Base-by-base conservation (phyloP, 2,113 vertebrate species). In the Blennius ocellaris region DNA sequence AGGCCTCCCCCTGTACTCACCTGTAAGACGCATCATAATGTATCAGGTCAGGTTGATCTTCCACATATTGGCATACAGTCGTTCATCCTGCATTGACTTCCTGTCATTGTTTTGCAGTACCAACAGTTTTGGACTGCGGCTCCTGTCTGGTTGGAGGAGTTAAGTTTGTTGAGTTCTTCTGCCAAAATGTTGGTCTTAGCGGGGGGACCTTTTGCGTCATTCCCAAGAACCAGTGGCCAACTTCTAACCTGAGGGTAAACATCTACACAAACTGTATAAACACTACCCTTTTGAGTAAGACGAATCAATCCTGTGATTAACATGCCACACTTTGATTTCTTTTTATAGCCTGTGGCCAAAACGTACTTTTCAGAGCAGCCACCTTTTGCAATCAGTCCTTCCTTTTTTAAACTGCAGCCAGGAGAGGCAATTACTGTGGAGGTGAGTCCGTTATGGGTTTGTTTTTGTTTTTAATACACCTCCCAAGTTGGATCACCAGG, bases 121-220 rank as follows among this genome's bases (percentile, higher is more conserved):
- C 96, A 2, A 86, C 38, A 0, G 59, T 90, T 40, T 80, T 99
- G 82, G 93, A 97, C 85, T 97, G 96, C 49, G 96, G 97, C n/a
- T 92, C 80, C 72, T 99, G 98, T 81, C 94, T 98, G 56, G 79
- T 96, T 1, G 97, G 98, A 64, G 95, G 96, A 39, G 54, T 95
- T 7, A 98, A 96, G 89, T 73, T 92, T 54, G 88, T 69, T 0
- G 84, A 82, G 40, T 84, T 96, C 69, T 15, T 88, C 44, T 99
- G 97, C 86, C 93, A 80, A 81, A 99, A 98, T 17, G 90, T 95
- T 16, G 96, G 97, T 12, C 75, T 88, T 58, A 96, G 93, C 3
- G 0, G 75, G 0, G 96, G 95, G 49, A 95, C 83, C 8, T 99
- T 98, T 91, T 96, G 92, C 45, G 82, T 99, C 8, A 94, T 96